phyloP scores from a whole-genome alignment of 2,113 vertebrate genomes.

The Coptodon rendalli region DNA sequence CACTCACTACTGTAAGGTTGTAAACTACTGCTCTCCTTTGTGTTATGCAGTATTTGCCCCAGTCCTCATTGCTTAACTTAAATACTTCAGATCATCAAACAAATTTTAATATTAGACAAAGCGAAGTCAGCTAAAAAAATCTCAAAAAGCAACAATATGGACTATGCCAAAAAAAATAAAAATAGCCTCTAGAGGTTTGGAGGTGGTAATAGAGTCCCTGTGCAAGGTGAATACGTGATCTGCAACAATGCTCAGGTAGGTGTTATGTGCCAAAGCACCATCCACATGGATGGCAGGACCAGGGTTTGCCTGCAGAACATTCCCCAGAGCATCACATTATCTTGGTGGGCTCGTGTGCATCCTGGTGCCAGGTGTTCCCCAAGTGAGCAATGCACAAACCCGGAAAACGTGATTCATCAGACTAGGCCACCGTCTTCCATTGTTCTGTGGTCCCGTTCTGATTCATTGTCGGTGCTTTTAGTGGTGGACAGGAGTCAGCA shows the following conservation, averaged over 20 bases:
- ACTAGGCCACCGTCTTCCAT: neutral
- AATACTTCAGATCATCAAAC: neutral
- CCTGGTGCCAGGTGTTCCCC: neutral
- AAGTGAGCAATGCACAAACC: neutral
- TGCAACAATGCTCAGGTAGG: neutral
- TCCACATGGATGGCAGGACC: neutral
- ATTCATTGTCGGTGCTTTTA: neutral
- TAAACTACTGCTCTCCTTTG: neutral
- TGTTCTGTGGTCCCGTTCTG: neutral
- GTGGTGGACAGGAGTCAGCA: neutral
- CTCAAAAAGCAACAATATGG: neutral
- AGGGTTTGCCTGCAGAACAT: neutral
- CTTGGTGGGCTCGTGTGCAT: neutral
- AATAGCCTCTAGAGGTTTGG: neutral
- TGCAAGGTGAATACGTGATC: neutral
- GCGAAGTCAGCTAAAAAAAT: neutral
- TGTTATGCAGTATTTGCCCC: neutral
- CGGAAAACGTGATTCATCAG: neutral
- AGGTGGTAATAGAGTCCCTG: neutral
- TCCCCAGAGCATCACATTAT: neutral
- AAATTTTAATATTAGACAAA: neutral
- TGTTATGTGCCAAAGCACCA: neutral
- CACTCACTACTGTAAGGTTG: neutral
- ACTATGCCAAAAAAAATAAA: neutral
- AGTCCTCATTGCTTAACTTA: rapidly evolving